phyloP scores from a whole-genome alignment of 2,113 vertebrate genomes.

The Helogale parvula region DNA sequence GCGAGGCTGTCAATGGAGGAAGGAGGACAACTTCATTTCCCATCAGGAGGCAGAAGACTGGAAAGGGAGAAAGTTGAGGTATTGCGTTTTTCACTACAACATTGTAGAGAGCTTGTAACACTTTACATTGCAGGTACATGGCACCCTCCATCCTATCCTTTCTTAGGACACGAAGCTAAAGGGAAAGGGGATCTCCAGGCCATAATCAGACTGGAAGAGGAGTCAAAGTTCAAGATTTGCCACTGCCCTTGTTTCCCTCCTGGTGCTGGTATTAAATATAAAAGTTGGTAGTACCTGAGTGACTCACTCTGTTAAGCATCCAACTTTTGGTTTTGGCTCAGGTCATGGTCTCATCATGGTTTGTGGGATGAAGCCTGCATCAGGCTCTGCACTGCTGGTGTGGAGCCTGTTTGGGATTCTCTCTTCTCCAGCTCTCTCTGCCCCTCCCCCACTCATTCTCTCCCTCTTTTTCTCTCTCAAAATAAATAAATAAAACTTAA shows the following conservation, averaged over 20 bases:
- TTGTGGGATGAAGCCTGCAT: too few species aligned
- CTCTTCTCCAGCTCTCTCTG: too few species aligned
- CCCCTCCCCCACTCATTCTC: too few species aligned
- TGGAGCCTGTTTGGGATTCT: too few species aligned
- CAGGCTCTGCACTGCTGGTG: too few species aligned
- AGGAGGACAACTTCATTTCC: conserved; percentile 58
- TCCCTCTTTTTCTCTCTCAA: too few species aligned
- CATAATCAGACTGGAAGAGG: not conserved
- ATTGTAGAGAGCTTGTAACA: not conserved
- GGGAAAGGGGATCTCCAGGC: not conserved
- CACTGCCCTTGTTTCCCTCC: not conserved
- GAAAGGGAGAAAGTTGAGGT: conserved; percentile 5
- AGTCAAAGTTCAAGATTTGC: not conserved
- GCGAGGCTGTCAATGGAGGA: conserved; percentile 41
- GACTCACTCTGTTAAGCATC: too few species aligned
- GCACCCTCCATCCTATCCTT: not conserved
- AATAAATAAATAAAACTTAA: not conserved
- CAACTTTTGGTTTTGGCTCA: too few species aligned
- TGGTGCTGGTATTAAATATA: not conserved
- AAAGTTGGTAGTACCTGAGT: too few species aligned
- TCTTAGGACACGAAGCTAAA: not conserved
- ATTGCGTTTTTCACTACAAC: not conserved
- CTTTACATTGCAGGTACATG: not conserved
- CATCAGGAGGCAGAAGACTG: conserved; percentile 42
- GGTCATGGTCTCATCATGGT: too few species aligned